Conservation (phyloP, 1,140 invertebrate species). For the Drosophila sp. region DNA sequence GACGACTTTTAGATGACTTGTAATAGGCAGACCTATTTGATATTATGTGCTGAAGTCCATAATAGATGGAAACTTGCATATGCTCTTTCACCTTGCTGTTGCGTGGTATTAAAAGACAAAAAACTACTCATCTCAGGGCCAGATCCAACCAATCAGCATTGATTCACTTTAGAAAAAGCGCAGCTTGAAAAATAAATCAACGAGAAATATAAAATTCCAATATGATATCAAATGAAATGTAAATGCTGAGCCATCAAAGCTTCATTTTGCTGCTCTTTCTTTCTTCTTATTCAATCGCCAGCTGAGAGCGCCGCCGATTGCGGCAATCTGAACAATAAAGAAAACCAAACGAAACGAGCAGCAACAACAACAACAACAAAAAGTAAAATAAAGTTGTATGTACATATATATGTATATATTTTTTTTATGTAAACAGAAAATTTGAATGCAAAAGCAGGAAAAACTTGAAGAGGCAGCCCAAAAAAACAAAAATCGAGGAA, state of each 20-base stretch:
- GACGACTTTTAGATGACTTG: not conserved
- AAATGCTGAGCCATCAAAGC: constrained; percentile 77
- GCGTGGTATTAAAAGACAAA: not conserved
- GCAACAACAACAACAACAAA: constrained; percentile 18
- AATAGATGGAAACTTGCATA: not conserved
- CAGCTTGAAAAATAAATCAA: constrained; percentile 63
- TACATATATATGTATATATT: not conserved
- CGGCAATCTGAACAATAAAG: constrained; percentile 8
- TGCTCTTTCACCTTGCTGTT: not conserved
- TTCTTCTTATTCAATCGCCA: constrained; percentile 23
- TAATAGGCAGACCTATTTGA: not conserved
- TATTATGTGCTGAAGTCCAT: no score
- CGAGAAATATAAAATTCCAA: constrained; percentile 45
- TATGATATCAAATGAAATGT: constrained; percentile 47
- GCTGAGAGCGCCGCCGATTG: constrained; percentile 27
- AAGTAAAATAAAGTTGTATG: constrained; percentile 19
- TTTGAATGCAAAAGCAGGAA: constrained; percentile 63
- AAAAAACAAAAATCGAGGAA: constrained; percentile 17
- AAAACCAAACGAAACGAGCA: constrained; percentile 4
- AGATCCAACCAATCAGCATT: constrained; percentile 59
- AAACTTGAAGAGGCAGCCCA: constrained; percentile 52
- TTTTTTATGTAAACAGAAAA: constrained; percentile 34
- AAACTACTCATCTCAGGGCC: constrained; percentile 36
- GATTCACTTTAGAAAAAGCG: constrained; percentile 62
- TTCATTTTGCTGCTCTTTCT: not conserved